Conservation (phyloP, 2,113 vertebrate species). For the Charadrius vociferus region DNA sequence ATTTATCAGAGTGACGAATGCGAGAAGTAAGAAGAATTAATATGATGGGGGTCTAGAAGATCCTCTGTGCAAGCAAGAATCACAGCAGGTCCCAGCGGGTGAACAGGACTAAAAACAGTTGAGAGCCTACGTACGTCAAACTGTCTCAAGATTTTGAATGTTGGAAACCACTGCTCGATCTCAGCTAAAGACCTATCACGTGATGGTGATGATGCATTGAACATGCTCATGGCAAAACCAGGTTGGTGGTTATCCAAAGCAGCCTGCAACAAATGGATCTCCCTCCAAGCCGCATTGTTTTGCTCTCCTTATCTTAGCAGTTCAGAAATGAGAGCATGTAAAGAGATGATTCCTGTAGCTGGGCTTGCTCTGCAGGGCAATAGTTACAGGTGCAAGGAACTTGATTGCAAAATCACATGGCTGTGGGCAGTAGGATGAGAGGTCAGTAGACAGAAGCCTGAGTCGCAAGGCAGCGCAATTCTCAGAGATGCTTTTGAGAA, state of each 20-base stretch:
- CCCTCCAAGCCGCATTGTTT: neutral
- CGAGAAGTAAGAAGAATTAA: neutral
- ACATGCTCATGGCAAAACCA: neutral
- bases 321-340: neutral
- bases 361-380: neutral
- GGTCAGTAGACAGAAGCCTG: neutral
- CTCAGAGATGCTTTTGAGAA: neutral
- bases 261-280: neutral
- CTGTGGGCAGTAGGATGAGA: neutral
- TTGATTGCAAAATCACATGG: neutral
- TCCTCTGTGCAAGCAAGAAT: neutral
- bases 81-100: neutral
- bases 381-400: neutral
- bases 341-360: neutral
- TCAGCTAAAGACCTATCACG: neutral
- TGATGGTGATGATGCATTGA: neutral
- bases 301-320: neutral
- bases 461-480: neutral
- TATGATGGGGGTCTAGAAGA: rapidly evolving
- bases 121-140: neutral
- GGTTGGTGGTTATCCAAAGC: neutral
- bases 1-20: neutral
- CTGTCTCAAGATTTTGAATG: neutral
- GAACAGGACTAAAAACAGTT: neutral
- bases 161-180: neutral